Conservation (phyloP, 2,113 vertebrate genomes). For the Australoheros scitulus region DNA sequence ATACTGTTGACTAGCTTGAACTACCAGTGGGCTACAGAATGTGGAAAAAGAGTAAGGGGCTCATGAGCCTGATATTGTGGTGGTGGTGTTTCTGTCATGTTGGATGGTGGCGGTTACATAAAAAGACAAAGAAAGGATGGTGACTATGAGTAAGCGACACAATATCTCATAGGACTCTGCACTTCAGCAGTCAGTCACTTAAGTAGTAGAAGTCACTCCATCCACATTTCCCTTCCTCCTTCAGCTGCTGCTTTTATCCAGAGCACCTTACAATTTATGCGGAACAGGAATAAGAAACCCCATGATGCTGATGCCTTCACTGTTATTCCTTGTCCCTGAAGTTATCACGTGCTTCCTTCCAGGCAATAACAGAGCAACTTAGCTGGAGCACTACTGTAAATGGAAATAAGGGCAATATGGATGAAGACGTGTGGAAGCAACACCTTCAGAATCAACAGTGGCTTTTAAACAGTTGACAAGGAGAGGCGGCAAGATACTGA, state of each 20-base stretch:
- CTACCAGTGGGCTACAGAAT: conserved; percentile 12
- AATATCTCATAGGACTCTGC: conserved; percentile 17
- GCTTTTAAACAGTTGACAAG: conserved; percentile 44
- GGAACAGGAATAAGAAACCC: conserved; percentile 18
- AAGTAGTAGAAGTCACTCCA: conserved; percentile 3
- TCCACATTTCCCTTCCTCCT: not conserved
- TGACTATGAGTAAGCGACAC: conserved; percentile 1
- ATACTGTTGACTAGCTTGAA: conserved; percentile 35
- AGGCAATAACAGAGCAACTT: conserved; percentile 34
- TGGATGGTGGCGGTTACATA: conserved; percentile 30
- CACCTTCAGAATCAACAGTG: conserved; percentile 34
- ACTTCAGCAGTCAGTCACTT: conserved; percentile 12
- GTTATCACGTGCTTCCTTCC: conserved; percentile 35
- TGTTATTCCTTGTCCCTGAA: conserved; percentile 32
- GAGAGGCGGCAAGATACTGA: conserved; percentile 26
- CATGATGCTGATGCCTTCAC: conserved; percentile 1
- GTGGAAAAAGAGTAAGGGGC: conserved; percentile 21
- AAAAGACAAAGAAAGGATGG: conserved; percentile 26
- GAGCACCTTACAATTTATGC: conserved; percentile 23
- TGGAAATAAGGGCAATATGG: conserved; percentile 48
- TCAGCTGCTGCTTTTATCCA: conserved; percentile 30
- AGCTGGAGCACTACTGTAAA: conserved; percentile 43
- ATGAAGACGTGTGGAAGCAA: conserved; percentile 46
- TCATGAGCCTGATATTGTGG: conserved; percentile 19
- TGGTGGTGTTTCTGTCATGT: conserved; percentile 24